Evolutionary conservation across 2,888 invertebrate genomes (phyloP), one percentile per base, ranked within the genome.

Genomic region (Yponomeuta cagnagella): DNA sequence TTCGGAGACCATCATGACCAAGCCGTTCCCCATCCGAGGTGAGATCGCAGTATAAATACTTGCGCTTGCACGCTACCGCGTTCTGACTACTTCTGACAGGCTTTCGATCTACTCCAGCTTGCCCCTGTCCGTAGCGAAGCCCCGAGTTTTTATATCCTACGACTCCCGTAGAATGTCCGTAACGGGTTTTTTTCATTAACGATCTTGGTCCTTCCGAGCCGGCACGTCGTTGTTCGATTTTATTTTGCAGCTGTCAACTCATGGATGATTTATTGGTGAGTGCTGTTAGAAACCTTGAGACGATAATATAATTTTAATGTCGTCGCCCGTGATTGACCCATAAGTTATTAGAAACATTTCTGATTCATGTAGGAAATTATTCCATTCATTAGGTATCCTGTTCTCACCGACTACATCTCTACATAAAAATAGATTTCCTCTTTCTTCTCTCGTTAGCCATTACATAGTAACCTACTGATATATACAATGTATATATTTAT

Each of bases 21-120:
- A 97, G 92, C 97, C 97, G 73, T 97, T 97, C 88, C 97, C 97
- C 48, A 95, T 97, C 76, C 93, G 97, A 93, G 96, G 96, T 96
- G 92, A 83, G 71, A 43, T 23, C 15, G 63, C 33, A 83, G 81
- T 87, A 87, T 79, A 86, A 88, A 86, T 86, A 87, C 77, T 74
- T 52, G 74, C 75, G 74, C 69, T n/a, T 12, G 30, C 68, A 52
- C 68, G 68, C 65, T 15, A 15, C 52, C 52, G 30, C 33, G 65
- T 10, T 65, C 58, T 43, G 23, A 23, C 23, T 23, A 23, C 23
- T 23, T 23, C 23, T 23, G 52, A 58, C 52, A 58, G 52, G 15
- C 15, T 2, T 68, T n/a, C 10, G 6, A 58, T 23, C 33, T 66
- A 66, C 72, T 72, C 76, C 82, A 83, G 82, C 81, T 79, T 78